Percentiles rank a stretch among this genome's conserved stretches.
These are phyloP conservation scores for Hippolais icterina DNA, from an alignment of 2,113 vertebrate genomes.

Conservation along the genomic window DNA sequence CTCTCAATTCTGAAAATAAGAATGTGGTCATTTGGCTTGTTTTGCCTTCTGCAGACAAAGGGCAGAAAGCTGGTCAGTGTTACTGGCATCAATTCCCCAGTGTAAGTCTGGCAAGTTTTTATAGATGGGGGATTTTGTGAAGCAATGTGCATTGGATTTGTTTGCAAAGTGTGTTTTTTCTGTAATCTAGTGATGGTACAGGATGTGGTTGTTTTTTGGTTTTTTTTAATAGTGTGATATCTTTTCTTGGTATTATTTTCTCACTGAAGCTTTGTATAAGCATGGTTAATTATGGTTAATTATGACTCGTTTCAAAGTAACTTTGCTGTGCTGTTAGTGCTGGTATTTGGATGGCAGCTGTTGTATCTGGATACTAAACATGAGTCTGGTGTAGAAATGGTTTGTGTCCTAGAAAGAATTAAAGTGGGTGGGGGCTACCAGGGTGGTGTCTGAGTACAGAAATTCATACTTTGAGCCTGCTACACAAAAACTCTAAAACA, in stretches of 20 bases:
- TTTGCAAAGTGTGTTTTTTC: neutral
- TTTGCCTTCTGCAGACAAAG: conserved; percentile 24
- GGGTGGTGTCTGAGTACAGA: neutral
- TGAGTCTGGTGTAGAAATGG: neutral
- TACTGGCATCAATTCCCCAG: conserved; percentile 17
- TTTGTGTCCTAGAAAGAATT: neutral
- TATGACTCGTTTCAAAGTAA: conserved; percentile 20
- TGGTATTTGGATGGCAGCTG: conserved; percentile 19
- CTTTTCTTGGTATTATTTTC: neutral
- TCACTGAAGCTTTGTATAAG: conserved; percentile 2
- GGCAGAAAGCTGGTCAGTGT: conserved; percentile 17
- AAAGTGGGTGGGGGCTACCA: neutral
- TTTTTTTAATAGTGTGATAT: neutral
- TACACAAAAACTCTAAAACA: conserved; percentile 29
- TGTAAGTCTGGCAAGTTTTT: neutral
- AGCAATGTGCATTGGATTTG: conserved; percentile 19
- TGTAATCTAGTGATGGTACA: conserved; percentile 23
- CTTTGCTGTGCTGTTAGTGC: conserved; percentile 37
- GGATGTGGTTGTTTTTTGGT: neutral
- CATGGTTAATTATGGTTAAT: conserved; percentile 35
- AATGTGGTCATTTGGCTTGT: neutral
- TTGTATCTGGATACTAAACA: neutral
- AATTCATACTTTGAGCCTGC: neutral
- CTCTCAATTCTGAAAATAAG: neutral
- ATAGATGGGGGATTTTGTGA: neutral